phyloP scores from a whole-genome alignment of 1,140 invertebrate species.

The Ylistrum balloti region DNA sequence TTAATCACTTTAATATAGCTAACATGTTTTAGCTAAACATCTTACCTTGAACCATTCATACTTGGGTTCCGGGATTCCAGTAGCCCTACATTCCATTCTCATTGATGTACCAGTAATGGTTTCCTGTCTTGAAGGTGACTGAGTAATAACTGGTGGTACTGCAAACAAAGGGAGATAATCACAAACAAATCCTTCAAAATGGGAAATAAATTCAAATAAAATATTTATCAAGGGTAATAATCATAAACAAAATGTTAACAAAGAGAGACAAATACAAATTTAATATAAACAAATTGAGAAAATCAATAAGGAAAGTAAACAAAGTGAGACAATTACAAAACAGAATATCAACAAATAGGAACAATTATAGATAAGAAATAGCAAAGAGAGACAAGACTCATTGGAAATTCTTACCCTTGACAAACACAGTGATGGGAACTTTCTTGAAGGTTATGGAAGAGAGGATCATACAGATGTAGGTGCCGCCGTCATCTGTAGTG shows the following conservation, averaged over 20 bases:
- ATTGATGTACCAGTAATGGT: background rate
- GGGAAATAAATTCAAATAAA: no score
- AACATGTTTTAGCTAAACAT: background rate
- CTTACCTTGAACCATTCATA: constrained; percentile 50
- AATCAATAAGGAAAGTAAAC: no score
- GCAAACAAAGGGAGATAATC: background rate
- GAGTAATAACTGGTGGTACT: constrained; percentile 7
- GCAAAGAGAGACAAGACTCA: no score
- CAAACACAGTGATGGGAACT: background rate
- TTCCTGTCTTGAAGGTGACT: constrained; percentile 9
- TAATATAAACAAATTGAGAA: no score
- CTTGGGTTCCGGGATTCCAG: constrained; percentile 42
- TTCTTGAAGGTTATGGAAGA: background rate
- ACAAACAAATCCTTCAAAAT: background rate
- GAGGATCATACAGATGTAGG: background rate
- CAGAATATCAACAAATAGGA: no score
- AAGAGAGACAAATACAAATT: no score
- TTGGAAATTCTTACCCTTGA: background rate
- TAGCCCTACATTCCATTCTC: constrained; percentile 46
- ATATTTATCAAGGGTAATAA: no score
- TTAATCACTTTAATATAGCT: no score
- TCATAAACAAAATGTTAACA: no score
- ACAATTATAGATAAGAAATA: no score
- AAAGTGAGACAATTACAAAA: no score
- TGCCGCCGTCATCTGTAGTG: background rate